These are phyloP conservation scores for Geodia barretti DNA, from an alignment of 37 sponge, comb jelly and placozoan genomes.

Conservation along the genomic window DNA sequence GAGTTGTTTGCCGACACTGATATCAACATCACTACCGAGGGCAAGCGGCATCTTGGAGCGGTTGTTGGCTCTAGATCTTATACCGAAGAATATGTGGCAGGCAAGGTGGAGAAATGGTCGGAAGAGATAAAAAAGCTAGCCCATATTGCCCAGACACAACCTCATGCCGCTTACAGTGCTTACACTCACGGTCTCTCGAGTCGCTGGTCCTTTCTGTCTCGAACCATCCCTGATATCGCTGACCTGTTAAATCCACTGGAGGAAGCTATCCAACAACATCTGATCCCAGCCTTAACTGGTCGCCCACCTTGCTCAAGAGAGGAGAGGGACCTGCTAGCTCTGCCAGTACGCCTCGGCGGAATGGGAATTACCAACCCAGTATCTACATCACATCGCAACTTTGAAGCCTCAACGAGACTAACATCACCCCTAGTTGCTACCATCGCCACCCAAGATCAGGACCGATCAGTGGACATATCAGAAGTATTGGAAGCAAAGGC, in stretches of 20 bases:
- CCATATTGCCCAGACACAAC: slow-evolving; percentile 40
- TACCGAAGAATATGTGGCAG: slow-evolving; percentile 38
- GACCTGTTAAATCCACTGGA: slow-evolving; percentile 46
- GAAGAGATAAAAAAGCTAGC: slow-evolving; percentile 27
- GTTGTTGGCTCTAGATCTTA: slow-evolving; percentile 41
- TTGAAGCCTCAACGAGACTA: slow-evolving; percentile 27
- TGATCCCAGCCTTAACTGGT: slow-evolving; percentile 35
- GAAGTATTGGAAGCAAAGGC: not conserved
- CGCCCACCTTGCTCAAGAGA: slow-evolving; percentile 31
- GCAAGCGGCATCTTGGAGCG: slow-evolving; percentile 55
- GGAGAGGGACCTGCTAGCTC: slow-evolving; percentile 34
- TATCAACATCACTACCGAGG: slow-evolving; percentile 47
- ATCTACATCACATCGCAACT: too few relatives aligned
- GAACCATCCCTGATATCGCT: slow-evolving; percentile 30
- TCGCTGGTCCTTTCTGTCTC: slow-evolving; percentile 15
- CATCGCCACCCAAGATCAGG: slow-evolving; percentile 7
- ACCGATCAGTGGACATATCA: not conserved
- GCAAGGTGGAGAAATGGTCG: slow-evolving; percentile 24
- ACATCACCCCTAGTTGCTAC: slow-evolving; percentile 34
- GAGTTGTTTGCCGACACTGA: slow-evolving; percentile 43
- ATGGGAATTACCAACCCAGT: too few relatives aligned
- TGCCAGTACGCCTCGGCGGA: slow-evolving; percentile 54
- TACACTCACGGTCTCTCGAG: slow-evolving; percentile 23
- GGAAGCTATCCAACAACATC: slow-evolving; percentile 13
- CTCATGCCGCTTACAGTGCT: slow-evolving; percentile 42